A percentile compares a stretch with the other conserved stretches of the same genome.
These are phyloP conservation scores for Pteropus rufus DNA, from an alignment of 2,797 vertebrate species.

Conservation along the genomic window DNA sequence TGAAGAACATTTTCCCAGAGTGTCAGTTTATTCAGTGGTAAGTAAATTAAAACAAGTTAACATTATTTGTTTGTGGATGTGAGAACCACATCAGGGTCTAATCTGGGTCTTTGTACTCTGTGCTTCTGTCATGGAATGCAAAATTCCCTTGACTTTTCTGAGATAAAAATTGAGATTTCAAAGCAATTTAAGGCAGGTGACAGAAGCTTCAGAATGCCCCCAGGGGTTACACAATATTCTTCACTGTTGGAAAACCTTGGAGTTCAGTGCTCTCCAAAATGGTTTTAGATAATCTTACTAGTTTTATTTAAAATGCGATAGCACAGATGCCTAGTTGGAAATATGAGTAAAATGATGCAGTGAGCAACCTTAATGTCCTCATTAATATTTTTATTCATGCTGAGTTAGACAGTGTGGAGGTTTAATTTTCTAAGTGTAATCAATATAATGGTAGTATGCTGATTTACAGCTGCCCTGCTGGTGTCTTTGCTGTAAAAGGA, in stretches of 20 bases:
- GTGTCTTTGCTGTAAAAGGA: not conserved
- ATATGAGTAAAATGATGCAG: slow-evolving; percentile 44
- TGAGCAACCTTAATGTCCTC: slow-evolving; percentile 33
- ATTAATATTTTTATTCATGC: slow-evolving; percentile 65
- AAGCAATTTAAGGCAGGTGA: slow-evolving; percentile 20
- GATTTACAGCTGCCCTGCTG: slow-evolving; percentile 16
- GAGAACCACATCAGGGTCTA: not conserved
- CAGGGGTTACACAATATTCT: not conserved
- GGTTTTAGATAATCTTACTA: slow-evolving; percentile 3
- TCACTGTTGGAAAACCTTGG: not conserved
- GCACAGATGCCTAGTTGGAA: slow-evolving; percentile 26
- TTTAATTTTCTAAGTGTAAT: slow-evolving; percentile 41
- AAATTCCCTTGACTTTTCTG: not conserved
- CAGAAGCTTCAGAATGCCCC: not conserved
- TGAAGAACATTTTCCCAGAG: not conserved
- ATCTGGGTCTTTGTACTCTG: not conserved
- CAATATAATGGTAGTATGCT: not conserved
- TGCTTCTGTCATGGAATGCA: not conserved
- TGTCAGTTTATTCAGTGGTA: not conserved
- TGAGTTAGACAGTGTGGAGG: slow-evolving; percentile 20
- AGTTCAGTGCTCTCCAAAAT: not conserved
- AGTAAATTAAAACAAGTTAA: not conserved
- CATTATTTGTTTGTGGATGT: not conserved
- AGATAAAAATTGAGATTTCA: slow-evolving; percentile 22
- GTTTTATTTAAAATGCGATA: slow-evolving; percentile 34